Evolutionary conservation across 2,113 vertebrate species (phyloP).

Genomic region (Bubo scandiacus): DNA sequence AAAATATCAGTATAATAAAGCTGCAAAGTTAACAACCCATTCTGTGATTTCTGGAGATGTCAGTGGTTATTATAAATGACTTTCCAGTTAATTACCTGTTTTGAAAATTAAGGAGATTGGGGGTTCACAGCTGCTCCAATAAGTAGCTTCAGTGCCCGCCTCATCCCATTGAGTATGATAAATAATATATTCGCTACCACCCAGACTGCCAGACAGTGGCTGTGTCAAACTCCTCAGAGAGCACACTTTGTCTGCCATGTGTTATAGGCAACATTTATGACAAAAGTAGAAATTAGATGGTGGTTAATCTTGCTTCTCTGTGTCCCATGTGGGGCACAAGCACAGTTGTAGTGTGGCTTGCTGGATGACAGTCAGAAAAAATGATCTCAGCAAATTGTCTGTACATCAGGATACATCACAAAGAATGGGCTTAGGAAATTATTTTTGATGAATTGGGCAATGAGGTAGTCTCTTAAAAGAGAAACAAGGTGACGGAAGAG

Average conservation of each 20-base stretch:
- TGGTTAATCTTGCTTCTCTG: slow-evolving; percentile 61
- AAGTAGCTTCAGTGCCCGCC: slow-evolving; percentile 55
- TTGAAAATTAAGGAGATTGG: slow-evolving; percentile 73
- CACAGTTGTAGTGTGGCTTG: slow-evolving; percentile 23
- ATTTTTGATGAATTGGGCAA: slow-evolving; percentile 55
- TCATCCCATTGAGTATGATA: slow-evolving; percentile 71
- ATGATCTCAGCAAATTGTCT: slow-evolving; percentile 50
- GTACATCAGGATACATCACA: slow-evolving; percentile 7
- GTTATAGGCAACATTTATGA: slow-evolving; percentile 64
- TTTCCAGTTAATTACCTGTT: slow-evolving; percentile 77
- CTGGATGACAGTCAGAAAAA: slow-evolving; percentile 62
- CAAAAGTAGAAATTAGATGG: slow-evolving; percentile 68
- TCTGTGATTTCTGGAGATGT: slow-evolving; percentile 63
- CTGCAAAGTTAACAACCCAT: slow-evolving; percentile 58
- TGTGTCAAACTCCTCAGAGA: slow-evolving; percentile 68
- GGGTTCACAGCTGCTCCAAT: slow-evolving; percentile 73
- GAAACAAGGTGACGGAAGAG: slow-evolving; percentile 48
- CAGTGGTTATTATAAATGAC: slow-evolving; percentile 75
- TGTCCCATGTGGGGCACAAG: slow-evolving; percentile 48
- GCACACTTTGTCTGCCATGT: slow-evolving; percentile 70
- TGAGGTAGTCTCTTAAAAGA: slow-evolving; percentile 52
- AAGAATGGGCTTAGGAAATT: slow-evolving; percentile 47
- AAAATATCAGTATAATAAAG: slow-evolving; percentile 51
- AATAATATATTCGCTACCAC: slow-evolving; percentile 74
- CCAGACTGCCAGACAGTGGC: slow-evolving; percentile 71